Percentiles rank a stretch among this genome's conserved stretches.
These are phyloP conservation scores for Tiaroga cobitis DNA, from an alignment of 2,797 vertebrate genomes.

Conservation along the genomic window DNA sequence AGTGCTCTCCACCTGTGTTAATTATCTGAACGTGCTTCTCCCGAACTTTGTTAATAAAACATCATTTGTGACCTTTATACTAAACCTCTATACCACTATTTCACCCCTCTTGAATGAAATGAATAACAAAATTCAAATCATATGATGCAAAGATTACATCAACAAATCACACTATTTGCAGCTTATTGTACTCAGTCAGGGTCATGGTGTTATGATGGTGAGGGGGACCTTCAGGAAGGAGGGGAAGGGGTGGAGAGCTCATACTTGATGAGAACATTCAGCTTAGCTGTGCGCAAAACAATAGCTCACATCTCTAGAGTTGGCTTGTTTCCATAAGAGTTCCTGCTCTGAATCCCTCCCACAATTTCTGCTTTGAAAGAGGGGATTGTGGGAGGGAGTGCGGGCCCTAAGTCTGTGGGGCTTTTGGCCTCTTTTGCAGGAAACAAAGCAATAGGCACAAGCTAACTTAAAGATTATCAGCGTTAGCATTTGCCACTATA, in stretches of 20 bases:
- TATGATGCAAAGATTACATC: background rate
- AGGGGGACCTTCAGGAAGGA: conserved; percentile 46
- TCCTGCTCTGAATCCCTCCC: conserved; percentile 59
- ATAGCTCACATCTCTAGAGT: conserved; percentile 52
- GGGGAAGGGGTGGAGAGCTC: conserved; percentile 51
- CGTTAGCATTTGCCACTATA: background rate
- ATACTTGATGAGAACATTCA: conserved; percentile 50
- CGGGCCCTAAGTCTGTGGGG: background rate
- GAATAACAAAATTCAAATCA: background rate
- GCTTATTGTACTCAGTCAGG: conserved; percentile 5
- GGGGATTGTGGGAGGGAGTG: background rate
- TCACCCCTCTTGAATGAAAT: background rate
- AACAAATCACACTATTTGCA: background rate
- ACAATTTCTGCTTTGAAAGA: conserved; percentile 42
- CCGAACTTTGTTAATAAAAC: too few relatives aligned
- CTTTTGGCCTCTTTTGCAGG: conserved; percentile 43
- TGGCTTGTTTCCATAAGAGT: conserved; percentile 50
- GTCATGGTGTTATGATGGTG: conserved; percentile 36
- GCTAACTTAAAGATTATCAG: conserved; percentile 9
- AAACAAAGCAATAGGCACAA: conserved; percentile 19
- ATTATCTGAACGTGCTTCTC: too few relatives aligned
- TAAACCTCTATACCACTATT: background rate
- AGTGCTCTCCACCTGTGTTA: too few relatives aligned
- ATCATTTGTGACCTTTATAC: background rate
- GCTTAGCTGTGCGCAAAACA: conserved; percentile 52